Evolutionary conservation across 1,140 invertebrate genomes (phyloP).

Genomic region (Ceratoteleas bidentatus): DNA sequence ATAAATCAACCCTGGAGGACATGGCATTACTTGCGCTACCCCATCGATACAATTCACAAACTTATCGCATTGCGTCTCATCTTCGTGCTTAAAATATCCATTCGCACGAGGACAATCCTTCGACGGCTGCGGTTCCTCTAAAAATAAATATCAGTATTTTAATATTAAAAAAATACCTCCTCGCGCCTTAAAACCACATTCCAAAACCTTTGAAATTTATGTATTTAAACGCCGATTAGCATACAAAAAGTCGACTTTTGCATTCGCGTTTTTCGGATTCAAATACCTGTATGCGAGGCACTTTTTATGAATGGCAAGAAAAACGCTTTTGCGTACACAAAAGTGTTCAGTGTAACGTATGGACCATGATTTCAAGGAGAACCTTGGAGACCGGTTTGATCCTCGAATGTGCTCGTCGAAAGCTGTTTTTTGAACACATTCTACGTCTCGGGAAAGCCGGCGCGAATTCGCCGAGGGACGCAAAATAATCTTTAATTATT

Average conservation of each 20-base stretch:
- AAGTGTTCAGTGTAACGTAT: conserved; percentile 33
- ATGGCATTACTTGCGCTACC: conserved; percentile 86
- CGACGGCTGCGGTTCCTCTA: conserved; percentile 87
- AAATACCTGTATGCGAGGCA: background rate
- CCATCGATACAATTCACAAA: conserved; percentile 92
- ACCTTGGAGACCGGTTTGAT: conserved; percentile 68
- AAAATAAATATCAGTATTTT: conserved; percentile 63
- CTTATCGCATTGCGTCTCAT: conserved; percentile 89
- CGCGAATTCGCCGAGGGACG: conserved; percentile 33
- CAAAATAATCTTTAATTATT: conserved; percentile 5
- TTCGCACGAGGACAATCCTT: conserved; percentile 90
- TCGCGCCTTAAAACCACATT: background rate
- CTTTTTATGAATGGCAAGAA: conserved; percentile 24
- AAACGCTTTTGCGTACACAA: conserved; percentile 8
- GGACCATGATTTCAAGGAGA: conserved; percentile 51
- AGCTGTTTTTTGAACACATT: conserved; percentile 62
- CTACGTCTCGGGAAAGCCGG: conserved; percentile 58
- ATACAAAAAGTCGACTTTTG: too few species aligned
- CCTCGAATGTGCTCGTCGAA: conserved; percentile 56
- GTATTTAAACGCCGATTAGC: background rate
- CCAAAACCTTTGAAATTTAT: background rate
- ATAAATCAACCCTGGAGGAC: conserved; percentile 91
- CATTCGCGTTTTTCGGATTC: too few species aligned
- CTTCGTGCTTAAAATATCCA: conserved; percentile 90
- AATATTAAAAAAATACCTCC: background rate